phyloP scores from a whole-genome alignment of 1,140 invertebrate species.

The Sitophilus oryzae region DNA sequence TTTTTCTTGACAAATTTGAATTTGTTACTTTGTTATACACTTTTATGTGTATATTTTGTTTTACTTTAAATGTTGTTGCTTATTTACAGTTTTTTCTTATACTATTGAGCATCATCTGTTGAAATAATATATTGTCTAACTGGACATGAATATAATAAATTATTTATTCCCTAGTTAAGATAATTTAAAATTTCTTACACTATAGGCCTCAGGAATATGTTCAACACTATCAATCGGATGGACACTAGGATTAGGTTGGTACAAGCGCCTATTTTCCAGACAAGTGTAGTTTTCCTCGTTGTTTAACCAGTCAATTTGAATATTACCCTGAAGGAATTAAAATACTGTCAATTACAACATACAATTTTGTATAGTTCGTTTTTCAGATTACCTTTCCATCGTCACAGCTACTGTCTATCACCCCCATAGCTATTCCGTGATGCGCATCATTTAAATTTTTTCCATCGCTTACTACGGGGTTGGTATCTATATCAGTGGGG shows the following conservation, averaged over 20 bases:
- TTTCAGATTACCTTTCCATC: slow-evolving; percentile 56
- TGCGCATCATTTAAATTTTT: slow-evolving; percentile 40
- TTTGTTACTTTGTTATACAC: too few species aligned
- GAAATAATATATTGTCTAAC: too few species aligned
- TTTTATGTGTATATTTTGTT: too few species aligned
- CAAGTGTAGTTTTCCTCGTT: slow-evolving; percentile 61
- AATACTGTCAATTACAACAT: not conserved
- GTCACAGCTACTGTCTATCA: slow-evolving; percentile 54
- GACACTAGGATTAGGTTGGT: slow-evolving; percentile 45
- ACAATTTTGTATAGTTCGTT: not conserved
- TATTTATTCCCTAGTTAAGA: too few species aligned
- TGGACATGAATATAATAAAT: too few species aligned
- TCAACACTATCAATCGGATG: slow-evolving; percentile 53
- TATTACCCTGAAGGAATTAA: slow-evolving; percentile 53
- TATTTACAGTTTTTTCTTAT: too few species aligned
- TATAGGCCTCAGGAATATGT: slow-evolving; percentile 55
- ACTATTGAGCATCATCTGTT: too few species aligned
- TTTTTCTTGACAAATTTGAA: too few species aligned
- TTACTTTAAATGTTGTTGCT: too few species aligned
- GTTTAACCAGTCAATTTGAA: slow-evolving; percentile 67
- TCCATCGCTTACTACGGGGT: slow-evolving; percentile 20
- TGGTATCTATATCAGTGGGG: slow-evolving; percentile 34
- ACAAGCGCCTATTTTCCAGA: slow-evolving; percentile 47
- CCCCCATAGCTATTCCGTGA: slow-evolving; percentile 55
- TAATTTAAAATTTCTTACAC: slow-evolving; percentile 45